Evolutionary conservation across 1,140 invertebrate species (phyloP).

Genomic region (Bacillus rossius): DNA sequence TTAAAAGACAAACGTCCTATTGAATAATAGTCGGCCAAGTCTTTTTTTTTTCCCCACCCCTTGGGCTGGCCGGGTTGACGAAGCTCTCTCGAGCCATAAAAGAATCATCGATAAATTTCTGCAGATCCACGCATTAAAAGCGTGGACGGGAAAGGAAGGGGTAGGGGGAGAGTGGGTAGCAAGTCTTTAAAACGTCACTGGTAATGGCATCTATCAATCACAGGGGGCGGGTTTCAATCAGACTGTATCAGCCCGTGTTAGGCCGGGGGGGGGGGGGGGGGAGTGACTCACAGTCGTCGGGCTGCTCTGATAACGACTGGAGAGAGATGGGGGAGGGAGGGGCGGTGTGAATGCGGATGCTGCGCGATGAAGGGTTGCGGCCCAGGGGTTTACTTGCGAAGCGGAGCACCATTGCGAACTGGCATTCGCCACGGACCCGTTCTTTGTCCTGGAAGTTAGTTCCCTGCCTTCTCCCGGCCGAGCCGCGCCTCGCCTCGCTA

Average conservation of each 20-base stretch:
- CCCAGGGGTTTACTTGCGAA: no score
- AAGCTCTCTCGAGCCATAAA: conserved; percentile 8
- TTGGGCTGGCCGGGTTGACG: neutral
- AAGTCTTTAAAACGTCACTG: conserved; percentile 19
- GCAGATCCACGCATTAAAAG: conserved; percentile 21
- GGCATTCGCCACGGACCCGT: no score
- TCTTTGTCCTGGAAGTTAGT: no score
- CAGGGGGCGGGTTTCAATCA: conserved; percentile 8
- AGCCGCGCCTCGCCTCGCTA: no score
- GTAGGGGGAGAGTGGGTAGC: neutral
- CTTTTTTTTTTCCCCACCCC: neutral
- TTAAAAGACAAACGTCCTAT: conserved; percentile 22
- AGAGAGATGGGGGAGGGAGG: no score
- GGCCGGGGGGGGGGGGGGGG: neutral
- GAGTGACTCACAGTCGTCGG: neutral
- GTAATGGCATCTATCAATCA: conserved; percentile 21
- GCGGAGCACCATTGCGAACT: no score
- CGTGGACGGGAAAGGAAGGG: neutral
- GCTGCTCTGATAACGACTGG: no score
- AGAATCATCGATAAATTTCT: conserved; percentile 21
- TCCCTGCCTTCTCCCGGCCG: no score
- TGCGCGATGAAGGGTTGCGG: no score
- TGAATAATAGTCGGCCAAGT: conserved; percentile 16
- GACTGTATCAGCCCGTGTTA: neutral
- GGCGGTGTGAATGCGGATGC: no score